Percentiles rank a stretch among this genome's conserved stretches.
These are phyloP conservation scores for Pholis gunnellus DNA, from an alignment of 2,113 vertebrate genomes.

Conservation along the genomic window DNA sequence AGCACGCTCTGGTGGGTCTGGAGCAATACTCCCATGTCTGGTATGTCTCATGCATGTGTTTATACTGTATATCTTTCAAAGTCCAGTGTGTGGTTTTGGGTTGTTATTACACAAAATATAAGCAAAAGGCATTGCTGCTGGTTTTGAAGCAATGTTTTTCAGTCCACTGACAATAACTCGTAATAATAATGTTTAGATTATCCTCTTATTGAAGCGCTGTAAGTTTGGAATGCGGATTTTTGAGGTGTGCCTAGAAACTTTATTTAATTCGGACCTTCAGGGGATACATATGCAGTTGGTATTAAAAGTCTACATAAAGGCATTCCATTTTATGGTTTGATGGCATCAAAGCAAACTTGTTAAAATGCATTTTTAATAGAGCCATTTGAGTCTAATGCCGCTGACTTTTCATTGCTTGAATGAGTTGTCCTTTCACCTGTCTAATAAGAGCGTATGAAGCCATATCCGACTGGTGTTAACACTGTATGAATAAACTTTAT, in stretches of 20 bases:
- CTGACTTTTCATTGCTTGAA: not conserved
- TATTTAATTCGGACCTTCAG: not conserved
- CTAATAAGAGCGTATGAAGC: not conserved
- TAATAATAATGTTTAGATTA: not conserved
- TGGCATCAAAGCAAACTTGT: no score
- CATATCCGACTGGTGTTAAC: not conserved
- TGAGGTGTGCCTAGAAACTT: not conserved
- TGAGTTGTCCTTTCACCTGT: not conserved
- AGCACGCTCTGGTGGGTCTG: constrained; percentile 88
- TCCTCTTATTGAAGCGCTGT: not conserved
- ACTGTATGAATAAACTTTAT: not conserved
- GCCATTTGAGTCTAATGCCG: not conserved
- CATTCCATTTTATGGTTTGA: no score
- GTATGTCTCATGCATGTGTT: constrained; percentile 72
- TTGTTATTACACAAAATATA: not conserved
- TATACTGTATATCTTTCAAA: not conserved
- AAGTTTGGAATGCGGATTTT: not conserved
- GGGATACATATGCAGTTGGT: not conserved
- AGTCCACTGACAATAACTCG: not conserved
- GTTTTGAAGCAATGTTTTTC: not conserved
- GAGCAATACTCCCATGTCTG: constrained; percentile 92
- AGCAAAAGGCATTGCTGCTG: not conserved
- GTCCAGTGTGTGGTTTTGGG: not conserved
- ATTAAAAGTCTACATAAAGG: not conserved
- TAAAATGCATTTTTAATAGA: no score